phyloP scores from a whole-genome alignment of 2,888 invertebrate species.

The Eutolmus rufibarbis region DNA sequence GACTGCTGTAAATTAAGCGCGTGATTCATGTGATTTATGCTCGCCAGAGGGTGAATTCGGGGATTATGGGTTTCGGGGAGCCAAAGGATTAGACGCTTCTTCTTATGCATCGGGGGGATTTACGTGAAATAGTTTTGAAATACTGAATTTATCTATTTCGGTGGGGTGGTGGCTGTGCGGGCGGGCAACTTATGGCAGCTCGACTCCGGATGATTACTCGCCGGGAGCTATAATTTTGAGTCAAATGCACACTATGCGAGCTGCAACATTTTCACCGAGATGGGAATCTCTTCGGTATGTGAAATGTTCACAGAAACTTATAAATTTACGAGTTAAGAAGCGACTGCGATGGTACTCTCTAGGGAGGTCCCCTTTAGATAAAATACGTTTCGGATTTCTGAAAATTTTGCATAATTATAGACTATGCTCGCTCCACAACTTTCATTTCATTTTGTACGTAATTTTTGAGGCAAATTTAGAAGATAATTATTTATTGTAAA shows the following conservation, averaged over 20 bases:
- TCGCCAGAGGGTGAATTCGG: constrained; percentile 14
- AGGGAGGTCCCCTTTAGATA: background rate
- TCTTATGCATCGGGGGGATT: constrained; percentile 6
- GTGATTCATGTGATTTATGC: constrained; percentile 41
- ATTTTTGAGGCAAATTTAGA: background rate
- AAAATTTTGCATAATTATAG: background rate
- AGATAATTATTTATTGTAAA: background rate
- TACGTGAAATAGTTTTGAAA: constrained; percentile 17
- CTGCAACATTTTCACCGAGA: background rate
- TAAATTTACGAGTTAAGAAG: background rate
- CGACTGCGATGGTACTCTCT: background rate
- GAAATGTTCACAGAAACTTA: background rate
- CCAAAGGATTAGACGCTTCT: constrained; percentile 25
- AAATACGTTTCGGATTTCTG: background rate
- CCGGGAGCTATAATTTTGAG: constrained; percentile 7
- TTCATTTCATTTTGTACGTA: background rate
- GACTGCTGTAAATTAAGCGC: constrained; percentile 37
- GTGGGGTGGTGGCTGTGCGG: background rate
- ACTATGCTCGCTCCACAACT: background rate
- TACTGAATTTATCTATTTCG: constrained; percentile 23
- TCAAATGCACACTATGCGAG: background rate
- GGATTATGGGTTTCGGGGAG: constrained; percentile 34
- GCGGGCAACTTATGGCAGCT: background rate
- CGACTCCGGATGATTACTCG: background rate
- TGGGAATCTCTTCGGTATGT: background rate